Evolutionary conservation across 2,888 invertebrate species (phyloP).

Genomic region (Diarsia dahlii): DNA sequence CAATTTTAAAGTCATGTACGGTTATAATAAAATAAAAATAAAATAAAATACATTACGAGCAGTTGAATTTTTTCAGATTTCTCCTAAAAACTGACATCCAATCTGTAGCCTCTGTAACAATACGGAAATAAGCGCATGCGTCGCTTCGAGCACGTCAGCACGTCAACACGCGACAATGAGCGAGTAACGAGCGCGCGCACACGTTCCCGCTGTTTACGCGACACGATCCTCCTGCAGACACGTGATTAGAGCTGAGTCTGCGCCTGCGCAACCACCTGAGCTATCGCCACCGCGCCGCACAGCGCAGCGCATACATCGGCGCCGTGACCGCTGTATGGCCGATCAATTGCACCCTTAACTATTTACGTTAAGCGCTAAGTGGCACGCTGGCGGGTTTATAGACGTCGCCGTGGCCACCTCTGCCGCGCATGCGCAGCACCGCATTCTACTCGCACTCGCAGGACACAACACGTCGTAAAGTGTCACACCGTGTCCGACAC

Average conservation of each 20-base stretch:
- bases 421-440: slow-evolving; percentile 12
- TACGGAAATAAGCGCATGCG: not conserved
- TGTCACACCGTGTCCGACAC: slow-evolving; percentile 5
- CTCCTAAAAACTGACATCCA: not conserved
- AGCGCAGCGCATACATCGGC: slow-evolving; percentile 31
- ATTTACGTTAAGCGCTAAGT: slow-evolving; percentile 38
- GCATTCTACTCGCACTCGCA: slow-evolving; percentile 9
- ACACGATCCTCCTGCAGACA: slow-evolving; percentile 13
- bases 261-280: slow-evolving; percentile 12
- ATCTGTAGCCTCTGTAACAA: not conserved
- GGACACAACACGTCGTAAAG: slow-evolving; percentile 29
- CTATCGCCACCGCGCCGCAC: not conserved
- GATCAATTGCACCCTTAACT: slow-evolving; percentile 43
- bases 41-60: not conserved
- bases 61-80: not conserved
- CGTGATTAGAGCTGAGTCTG: slow-evolving; percentile 34
- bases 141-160: not conserved
- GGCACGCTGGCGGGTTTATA: slow-evolving; percentile 23
- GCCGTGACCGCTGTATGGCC: slow-evolving; percentile 54
- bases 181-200: slow-evolving; percentile 28
- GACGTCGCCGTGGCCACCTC: not conserved
- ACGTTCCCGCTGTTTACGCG: not conserved
- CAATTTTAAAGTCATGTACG: not conserved
- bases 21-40: too few relatives aligned
- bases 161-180: not conserved